A percentile compares a stretch with the other conserved stretches of the same genome.
These are phyloP conservation scores for Diachasma alloeum DNA, from an alignment of 1,140 invertebrate genomes.

Conservation along the genomic window DNA sequence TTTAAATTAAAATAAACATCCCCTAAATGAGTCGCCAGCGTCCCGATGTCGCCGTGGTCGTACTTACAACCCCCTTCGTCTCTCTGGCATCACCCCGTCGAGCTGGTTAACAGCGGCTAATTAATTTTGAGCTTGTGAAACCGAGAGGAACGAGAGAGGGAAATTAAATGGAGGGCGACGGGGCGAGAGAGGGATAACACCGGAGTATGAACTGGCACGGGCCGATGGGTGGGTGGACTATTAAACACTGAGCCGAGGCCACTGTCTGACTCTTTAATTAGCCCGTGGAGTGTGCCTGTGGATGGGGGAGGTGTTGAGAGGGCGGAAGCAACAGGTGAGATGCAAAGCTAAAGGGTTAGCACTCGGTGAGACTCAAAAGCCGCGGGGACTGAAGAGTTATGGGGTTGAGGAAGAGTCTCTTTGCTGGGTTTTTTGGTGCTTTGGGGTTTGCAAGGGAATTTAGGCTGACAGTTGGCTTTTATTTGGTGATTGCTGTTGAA, in stretches of 20 bases:
- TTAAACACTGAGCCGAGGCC: conserved; percentile 57
- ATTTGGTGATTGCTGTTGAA: neutral
- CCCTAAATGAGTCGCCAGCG: conserved; percentile 59
- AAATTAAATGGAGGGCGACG: neutral
- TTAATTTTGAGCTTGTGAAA: conserved; percentile 60
- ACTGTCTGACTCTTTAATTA: conserved; percentile 64
- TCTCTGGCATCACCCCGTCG: neutral
- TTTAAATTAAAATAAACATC: conserved; percentile 62
- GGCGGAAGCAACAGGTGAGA: conserved; percentile 63
- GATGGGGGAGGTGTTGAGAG: conserved; percentile 51
- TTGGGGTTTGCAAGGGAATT: neutral
- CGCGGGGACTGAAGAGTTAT: neutral
- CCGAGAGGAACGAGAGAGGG: conserved; percentile 48
- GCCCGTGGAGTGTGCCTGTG: conserved; percentile 35
- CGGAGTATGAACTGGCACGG: conserved; percentile 15
- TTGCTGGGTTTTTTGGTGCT: neutral
- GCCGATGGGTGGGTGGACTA: conserved; percentile 45
- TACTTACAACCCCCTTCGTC: neutral
- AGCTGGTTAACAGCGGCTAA: conserved; percentile 53
- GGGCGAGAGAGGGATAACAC: conserved; percentile 3
- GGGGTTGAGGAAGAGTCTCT: neutral
- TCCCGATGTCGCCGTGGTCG: neutral
- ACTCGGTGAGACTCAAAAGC: neutral
- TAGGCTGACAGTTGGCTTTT: neutral
- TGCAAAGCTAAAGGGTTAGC: conserved; percentile 63